A percentile compares a stretch with the other conserved stretches of the same genome.
Evolutionary conservation across 1,140 invertebrate genomes (phyloP).

Genomic region (Drosophila sp.): DNA sequence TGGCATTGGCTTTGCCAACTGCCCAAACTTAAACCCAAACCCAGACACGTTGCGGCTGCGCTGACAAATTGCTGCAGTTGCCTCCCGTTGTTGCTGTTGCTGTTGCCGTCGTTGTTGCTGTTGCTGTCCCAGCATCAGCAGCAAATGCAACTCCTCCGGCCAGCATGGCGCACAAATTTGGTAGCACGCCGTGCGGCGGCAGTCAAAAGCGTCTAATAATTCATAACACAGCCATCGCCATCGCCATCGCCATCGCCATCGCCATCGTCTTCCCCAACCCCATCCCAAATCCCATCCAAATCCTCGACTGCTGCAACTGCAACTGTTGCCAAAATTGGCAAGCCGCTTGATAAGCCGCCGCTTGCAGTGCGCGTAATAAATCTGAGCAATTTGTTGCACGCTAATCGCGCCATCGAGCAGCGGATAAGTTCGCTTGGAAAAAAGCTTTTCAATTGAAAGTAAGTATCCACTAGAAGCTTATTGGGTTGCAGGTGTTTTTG

Average conservation of each 20-base stretch:
- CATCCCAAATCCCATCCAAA: too few species aligned
- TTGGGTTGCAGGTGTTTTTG: slow-evolving; percentile 73
- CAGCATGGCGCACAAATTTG: slow-evolving; percentile 78
- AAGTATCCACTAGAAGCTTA: slow-evolving; percentile 58
- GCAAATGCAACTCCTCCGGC: slow-evolving; percentile 64
- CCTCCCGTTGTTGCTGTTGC: slow-evolving; percentile 39
- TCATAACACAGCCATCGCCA: slow-evolving; percentile 63
- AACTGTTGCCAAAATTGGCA: slow-evolving; percentile 70
- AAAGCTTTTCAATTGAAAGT: slow-evolving; percentile 73
- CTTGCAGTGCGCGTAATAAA: slow-evolving; percentile 69
- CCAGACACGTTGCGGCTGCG: slow-evolving; percentile 73
- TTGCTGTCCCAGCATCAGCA: slow-evolving; percentile 60
- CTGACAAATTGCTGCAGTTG: slow-evolving; percentile 75
- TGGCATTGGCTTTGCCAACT: slow-evolving; percentile 77
- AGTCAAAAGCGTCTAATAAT: slow-evolving; percentile 82
- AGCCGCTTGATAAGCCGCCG: slow-evolving; percentile 66
- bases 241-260: slow-evolving; percentile 11
- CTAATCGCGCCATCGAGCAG: slow-evolving; percentile 63
- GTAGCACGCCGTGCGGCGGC: slow-evolving; percentile 77
- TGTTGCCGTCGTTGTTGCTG: slow-evolving; percentile 22
- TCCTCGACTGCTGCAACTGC: not conserved
- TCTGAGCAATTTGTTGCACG: slow-evolving; percentile 80
- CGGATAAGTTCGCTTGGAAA: slow-evolving; percentile 39
- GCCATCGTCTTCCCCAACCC: too few species aligned
- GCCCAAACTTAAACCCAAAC: slow-evolving; percentile 70